These are phyloP conservation scores for Cavia porcellus DNA, from an alignment of 2,113 vertebrate species.

Conservation along the genomic window DNA sequence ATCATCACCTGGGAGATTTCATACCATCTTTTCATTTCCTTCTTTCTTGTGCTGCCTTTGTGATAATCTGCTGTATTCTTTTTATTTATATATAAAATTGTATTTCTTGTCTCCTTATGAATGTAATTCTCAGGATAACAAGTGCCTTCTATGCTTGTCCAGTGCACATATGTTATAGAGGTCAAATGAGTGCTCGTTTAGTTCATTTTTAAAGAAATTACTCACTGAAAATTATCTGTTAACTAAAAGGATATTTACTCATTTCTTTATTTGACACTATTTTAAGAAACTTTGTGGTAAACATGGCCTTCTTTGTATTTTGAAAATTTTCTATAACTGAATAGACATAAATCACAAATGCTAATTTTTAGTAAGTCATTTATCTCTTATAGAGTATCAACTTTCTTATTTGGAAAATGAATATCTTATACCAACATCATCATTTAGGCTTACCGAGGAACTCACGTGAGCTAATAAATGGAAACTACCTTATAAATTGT, in stretches of 20 bases:
- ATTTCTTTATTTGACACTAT: neutral
- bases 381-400: neutral
- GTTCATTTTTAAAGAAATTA: neutral
- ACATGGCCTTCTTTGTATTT: neutral
- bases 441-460: neutral
- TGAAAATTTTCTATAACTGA: neutral
- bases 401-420: neutral
- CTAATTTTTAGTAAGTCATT: neutral
- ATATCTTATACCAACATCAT: neutral
- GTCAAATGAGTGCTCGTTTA: neutral
- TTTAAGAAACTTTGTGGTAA: neutral
- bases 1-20: neutral
- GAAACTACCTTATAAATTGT: neutral
- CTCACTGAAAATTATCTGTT: neutral
- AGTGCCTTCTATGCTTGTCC: neutral
- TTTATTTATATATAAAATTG: slow-evolving; percentile 19
- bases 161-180: neutral
- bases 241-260: neutral
- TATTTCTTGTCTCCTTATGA: neutral
- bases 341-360: neutral
- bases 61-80: neutral
- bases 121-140: neutral
- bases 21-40: neutral
- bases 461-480: neutral
- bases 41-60: neutral